Evolutionary conservation across 1,140 invertebrate genomes (phyloP).

Genomic region (Ips nitidus): DNA sequence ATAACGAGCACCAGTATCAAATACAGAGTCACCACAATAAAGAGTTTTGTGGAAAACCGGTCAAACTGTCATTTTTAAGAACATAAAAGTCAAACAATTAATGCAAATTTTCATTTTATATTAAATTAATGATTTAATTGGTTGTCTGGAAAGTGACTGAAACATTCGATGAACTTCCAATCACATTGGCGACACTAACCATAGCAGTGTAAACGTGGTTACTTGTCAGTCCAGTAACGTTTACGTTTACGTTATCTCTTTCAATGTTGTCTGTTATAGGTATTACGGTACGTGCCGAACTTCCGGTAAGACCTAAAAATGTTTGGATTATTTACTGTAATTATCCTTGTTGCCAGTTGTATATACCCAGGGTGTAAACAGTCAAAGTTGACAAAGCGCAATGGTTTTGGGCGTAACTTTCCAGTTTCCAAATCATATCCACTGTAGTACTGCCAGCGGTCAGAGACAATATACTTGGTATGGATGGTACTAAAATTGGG

Average conservation of each 20-base stretch:
- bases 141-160: constrained; percentile 12
- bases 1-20: no score
- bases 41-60: no score
- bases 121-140: background rate
- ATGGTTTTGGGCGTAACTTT: background rate
- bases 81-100: no score
- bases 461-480: background rate
- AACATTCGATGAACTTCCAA: constrained; percentile 12
- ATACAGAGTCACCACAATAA: no score
- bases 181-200: constrained; percentile 9
- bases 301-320: background rate
- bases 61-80: no score
- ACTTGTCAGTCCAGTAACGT: constrained; percentile 2
- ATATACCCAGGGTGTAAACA: constrained; percentile 2
- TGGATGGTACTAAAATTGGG: background rate
- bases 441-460: background rate
- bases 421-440: constrained; percentile 12
- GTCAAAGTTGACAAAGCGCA: background rate
- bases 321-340: background rate
- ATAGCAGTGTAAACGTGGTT: constrained; percentile 12
- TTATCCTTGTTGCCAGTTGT: background rate
- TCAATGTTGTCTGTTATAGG: constrained; percentile 9
- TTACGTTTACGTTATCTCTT: constrained; percentile 6
- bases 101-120: no score
- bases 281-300: background rate